Evolutionary conservation across 2,113 vertebrate genomes (phyloP).

Genomic region (Phainopepla nitens): DNA sequence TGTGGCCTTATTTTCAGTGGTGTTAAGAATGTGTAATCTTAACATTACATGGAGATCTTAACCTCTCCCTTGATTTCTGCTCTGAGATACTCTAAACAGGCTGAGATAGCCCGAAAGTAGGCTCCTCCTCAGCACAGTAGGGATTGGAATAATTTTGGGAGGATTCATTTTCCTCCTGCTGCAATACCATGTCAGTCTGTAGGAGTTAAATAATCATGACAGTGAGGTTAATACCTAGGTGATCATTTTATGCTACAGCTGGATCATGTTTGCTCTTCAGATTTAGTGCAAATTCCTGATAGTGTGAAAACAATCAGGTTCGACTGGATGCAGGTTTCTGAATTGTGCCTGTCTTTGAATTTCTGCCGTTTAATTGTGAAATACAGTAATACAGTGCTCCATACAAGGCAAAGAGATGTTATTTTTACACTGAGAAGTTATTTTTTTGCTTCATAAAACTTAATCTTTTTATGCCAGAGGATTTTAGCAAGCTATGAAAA

Average conservation of each 20-base stretch:
- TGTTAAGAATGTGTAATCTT: fast-evolving
- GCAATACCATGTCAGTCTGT: not conserved
- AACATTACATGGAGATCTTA: not conserved
- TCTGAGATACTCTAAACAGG: not conserved
- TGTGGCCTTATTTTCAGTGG: not conserved
- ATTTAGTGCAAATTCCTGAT: not conserved
- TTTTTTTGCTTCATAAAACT: not conserved
- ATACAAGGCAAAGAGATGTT: not conserved
- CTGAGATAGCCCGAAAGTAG: not conserved
- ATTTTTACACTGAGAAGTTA: not conserved
- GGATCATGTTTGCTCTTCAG: not conserved
- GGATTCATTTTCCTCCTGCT: not conserved
- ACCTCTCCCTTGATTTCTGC: not conserved
- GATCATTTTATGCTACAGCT: not conserved
- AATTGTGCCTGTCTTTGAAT: not conserved
- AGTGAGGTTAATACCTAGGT: not conserved
- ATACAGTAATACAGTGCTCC: not conserved
- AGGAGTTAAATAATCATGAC: not conserved
- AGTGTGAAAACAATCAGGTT: not conserved
- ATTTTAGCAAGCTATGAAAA: not conserved
- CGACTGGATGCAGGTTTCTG: not conserved
- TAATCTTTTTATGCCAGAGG: not conserved
- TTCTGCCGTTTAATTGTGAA: not conserved
- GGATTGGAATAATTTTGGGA: not conserved
- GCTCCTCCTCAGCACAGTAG: not conserved